A percentile compares a stretch with the other conserved stretches of the same genome.
Conservation (phyloP, 2,113 vertebrate species). For the Phalacrocorax aristotelis region DNA sequence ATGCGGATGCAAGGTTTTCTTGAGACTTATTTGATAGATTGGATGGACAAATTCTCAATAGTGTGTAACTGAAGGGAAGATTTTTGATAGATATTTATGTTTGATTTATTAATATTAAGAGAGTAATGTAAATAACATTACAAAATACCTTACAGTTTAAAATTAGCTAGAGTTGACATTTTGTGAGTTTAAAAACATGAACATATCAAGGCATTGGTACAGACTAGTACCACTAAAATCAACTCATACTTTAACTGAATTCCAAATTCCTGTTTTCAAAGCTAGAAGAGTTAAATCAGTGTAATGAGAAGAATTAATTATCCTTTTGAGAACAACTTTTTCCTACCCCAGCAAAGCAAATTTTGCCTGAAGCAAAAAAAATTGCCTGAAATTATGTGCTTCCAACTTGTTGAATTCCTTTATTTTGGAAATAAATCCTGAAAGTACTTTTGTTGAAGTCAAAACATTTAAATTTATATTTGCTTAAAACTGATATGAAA, state of each 20-base stretch:
- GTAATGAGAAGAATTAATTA: not conserved
- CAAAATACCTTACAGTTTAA: not conserved
- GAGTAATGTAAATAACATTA: not conserved
- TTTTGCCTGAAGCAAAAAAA: not conserved
- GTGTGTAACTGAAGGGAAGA: not conserved
- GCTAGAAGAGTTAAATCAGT: not conserved
- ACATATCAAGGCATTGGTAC: not conserved
- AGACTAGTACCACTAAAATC: not conserved
- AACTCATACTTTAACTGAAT: not conserved
- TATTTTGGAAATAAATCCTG: not conserved
- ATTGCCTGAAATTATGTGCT: not conserved
- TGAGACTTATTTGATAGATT: not conserved
- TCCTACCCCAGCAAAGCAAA: not conserved
- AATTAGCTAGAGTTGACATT: not conserved
- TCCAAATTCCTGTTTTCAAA: not conserved
- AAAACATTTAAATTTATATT: not conserved
- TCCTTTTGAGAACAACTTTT: not conserved
- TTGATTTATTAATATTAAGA: not conserved
- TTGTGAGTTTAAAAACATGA: not conserved
- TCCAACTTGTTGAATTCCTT: not conserved
- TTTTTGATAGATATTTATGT: not conserved
- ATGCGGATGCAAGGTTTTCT: not conserved
- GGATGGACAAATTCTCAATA: not conserved
- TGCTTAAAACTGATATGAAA: not conserved
- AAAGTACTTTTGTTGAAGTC: not conserved